Base-by-base conservation (phyloP, 2,113 vertebrate species). In the Tinamus guttatus region DNA sequence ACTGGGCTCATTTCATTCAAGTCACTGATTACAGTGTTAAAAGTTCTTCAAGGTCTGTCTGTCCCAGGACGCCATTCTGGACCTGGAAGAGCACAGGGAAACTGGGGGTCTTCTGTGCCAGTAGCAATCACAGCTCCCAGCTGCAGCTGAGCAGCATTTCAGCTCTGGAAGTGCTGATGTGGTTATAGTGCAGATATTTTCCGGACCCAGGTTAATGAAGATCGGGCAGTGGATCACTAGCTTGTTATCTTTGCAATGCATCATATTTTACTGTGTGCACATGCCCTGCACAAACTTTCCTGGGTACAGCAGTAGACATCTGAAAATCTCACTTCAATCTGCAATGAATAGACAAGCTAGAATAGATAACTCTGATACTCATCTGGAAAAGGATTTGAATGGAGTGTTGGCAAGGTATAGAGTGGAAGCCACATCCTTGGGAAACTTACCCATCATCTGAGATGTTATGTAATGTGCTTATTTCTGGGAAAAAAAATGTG, bases 61-160 rank as follows among this genome's bases (percentile, higher is more conserved):
- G 4, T 13, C 51, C 8, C 9, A 38, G 34, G 79, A 5, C 30
- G 5, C 36, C 4, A 1, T 0, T 0, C 24, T 16, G 45, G 20
- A 62, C 11, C n/a, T 62, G n/a, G 22, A 63, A 25, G 11, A 8
- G 41, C 2, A 15, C 7, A 40, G 6, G 4, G 12, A 40, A 38
- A 3, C 6, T 54, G 20, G 5, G 45, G 40, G 5, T 11, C 60
- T 0, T 0, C 7, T 41, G 28, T 13, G 40, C 40, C 11, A 11
- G 40, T 40, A 40, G 40, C 40, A 40, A 40, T 9, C 40, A 40
- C 40, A 40, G 40, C 40, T 9, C 8, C 40, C 40, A 40, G 40
- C 40, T 40, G 8, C 40, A 40, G 40, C 40, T 40, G 8, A 40
- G 40, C 27, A 16, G 5, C n/a, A 63, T 28, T 2, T 7, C 18